Base-by-base conservation (phyloP, 2,113 vertebrate species). In the Gasterosteus nipponicus region DNA sequence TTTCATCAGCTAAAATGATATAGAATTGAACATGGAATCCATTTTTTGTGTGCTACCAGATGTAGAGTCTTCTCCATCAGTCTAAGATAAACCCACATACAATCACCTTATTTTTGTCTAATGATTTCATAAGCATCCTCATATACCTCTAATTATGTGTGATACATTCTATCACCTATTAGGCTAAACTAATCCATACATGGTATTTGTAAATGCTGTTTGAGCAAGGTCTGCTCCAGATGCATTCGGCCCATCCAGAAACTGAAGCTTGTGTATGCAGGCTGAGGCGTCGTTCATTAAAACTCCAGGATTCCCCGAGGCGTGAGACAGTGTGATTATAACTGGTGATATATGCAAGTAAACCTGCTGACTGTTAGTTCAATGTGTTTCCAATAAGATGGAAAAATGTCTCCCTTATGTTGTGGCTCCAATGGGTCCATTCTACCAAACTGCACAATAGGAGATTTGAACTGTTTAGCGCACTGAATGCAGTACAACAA, bases 231-330 rank as follows among this genome's bases (percentile, higher is more conserved):
- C 73, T 75, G 49, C 49, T 39, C 26, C 51, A 72, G 38, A 64
- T 3, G 18, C 51, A 38, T 69, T 35, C 33, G 22, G 16, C 70
- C 67, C 31, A 64, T 56, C 10, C 42, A 49, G 19, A 77, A 39
- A 81, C 68, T 31, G 7, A 44, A 73, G 58, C 57, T 80, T 8
- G 66, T 42, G 35, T 29, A 44, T 62, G 54, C 47, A 72, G 73
- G 72, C 73, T 69, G 33, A 79, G 63, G 69, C 74, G 60, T 85
- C 83, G 77, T 83, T 90, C 83, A 84, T 90, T 88, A 88, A 89
- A 84, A 92, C 88, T 85, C 85, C 85, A 85, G 73, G 68, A 66
- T 76, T 82, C 75, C 84, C 85, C 76, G 71, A 84, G 64, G 70
- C 75, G 35, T 84, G 61, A 84, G 39, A 78, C 80, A 63, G 78